A percentile compares a stretch with the other conserved stretches of the same genome.
Evolutionary conservation across 92 coral and sea anemone species (phyloP).

Genomic region (Palythoa grandis): DNA sequence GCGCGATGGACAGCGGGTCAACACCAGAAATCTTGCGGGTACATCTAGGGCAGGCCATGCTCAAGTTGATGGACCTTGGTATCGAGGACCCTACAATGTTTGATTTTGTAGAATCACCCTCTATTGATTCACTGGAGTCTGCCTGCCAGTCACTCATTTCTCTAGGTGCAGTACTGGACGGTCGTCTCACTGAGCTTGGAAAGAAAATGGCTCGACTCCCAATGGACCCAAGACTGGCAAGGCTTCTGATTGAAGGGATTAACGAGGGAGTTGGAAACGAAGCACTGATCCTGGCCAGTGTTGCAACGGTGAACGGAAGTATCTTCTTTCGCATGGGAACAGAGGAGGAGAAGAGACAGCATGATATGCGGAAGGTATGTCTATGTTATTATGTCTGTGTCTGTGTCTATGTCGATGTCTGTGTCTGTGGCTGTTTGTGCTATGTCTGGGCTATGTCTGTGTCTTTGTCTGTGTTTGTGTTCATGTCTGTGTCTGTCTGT

Average conservation of each 20-base stretch:
- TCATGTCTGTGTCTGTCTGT: too few species aligned
- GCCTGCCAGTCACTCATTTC: conserved; percentile 64
- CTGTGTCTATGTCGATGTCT: too few species aligned
- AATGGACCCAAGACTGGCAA: conserved; percentile 87
- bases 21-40: conserved; percentile 90
- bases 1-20: conserved; percentile 71
- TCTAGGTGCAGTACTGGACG: conserved; percentile 81
- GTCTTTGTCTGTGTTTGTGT: too few species aligned
- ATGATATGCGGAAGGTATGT: conserved; percentile 70
- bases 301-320: conserved; percentile 81
- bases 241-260: conserved; percentile 82
- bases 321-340: conserved; percentile 94
- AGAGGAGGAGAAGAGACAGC: conserved; percentile 81
- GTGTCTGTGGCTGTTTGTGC: too few species aligned
- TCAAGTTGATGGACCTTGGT: conserved; percentile 91
- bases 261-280: conserved; percentile 78
- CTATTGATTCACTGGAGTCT: conserved; percentile 66
- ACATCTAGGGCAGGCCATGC: conserved; percentile 90
- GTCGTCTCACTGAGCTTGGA: conserved; percentile 76
- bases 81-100: conserved; percentile 73
- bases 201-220: conserved; percentile 84
- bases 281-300: conserved; percentile 71
- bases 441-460: too few species aligned
- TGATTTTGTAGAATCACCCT: conserved; percentile 92
- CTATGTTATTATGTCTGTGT: neutral